Percentiles rank a stretch among this genome's conserved stretches.
Conservation (phyloP, 2,888 invertebrate genomes). For the Synanthedon andrenaeformis region DNA sequence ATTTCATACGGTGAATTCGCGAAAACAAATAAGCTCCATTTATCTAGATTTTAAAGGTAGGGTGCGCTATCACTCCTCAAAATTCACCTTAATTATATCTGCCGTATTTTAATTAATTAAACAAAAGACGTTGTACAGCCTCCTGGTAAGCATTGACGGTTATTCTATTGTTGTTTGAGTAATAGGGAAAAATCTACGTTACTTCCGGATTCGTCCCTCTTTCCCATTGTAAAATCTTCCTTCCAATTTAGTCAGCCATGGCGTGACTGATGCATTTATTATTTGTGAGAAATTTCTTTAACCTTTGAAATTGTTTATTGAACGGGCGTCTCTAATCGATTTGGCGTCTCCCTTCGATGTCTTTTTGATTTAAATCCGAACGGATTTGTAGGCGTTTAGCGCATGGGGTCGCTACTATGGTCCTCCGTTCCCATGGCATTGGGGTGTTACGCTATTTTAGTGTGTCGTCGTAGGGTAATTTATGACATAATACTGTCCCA, state of each 20-base stretch:
- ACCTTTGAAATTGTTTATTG: constrained; percentile 58
- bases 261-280: constrained; percentile 55
- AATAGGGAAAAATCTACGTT: constrained; percentile 54
- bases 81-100: constrained; percentile 57
- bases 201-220: constrained; percentile 42
- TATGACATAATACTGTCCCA: constrained; percentile 47
- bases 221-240: constrained; percentile 38
- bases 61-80: constrained; percentile 38
- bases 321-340: constrained; percentile 56
- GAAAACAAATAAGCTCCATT: constrained; percentile 42
- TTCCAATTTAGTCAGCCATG: constrained; percentile 48
- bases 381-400: constrained; percentile 64
- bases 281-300: constrained; percentile 41
- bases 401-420: constrained; percentile 25
- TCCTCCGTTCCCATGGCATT: constrained; percentile 56
- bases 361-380: constrained; percentile 55
- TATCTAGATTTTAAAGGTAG: no score
- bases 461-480: constrained; percentile 59
- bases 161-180: constrained; percentile 50
- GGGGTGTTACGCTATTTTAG: constrained; percentile 69
- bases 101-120: constrained; percentile 60
- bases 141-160: constrained; percentile 40
- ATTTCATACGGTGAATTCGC: no score
- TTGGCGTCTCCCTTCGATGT: constrained; percentile 42
- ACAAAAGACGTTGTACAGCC: constrained; percentile 50